phyloP scores from a whole-genome alignment of 2,888 invertebrate species.

The Orthonevra nobilis region DNA sequence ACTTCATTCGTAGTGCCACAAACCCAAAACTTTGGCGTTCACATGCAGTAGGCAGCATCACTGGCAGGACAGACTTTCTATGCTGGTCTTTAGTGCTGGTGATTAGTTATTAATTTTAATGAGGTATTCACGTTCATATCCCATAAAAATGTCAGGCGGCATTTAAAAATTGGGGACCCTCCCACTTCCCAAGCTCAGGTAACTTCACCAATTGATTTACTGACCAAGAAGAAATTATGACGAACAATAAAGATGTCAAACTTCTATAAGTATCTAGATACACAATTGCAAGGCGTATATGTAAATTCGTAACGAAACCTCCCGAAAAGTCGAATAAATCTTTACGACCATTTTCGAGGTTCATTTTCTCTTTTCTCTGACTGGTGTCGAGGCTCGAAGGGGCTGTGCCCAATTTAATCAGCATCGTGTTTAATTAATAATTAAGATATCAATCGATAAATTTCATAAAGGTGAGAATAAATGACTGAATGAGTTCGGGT shows the following conservation, averaged over 20 bases:
- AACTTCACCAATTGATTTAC: constrained; percentile 32
- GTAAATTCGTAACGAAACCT: constrained; percentile 25
- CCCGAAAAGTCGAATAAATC: background rate
- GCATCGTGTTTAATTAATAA: constrained; percentile 47
- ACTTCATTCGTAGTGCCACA: no score
- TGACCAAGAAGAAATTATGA: constrained; percentile 35
- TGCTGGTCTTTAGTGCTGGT: no score
- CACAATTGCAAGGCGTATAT: constrained; percentile 41
- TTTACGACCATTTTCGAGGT: no score
- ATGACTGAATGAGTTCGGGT: background rate
- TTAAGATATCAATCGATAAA: constrained; percentile 47
- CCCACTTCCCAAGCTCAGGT: no score
- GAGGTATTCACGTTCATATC: no score
- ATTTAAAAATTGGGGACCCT: no score
- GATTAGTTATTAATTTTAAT: no score
- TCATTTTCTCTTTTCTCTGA: constrained; percentile 19
- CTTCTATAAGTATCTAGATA: constrained; percentile 23
- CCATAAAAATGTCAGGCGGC: no score
- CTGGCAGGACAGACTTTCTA: no score
- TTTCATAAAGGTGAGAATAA: constrained; percentile 26
- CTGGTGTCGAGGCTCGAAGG: background rate
- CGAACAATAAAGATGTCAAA: constrained; percentile 17
- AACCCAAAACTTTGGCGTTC: no score
- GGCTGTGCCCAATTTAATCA: constrained; percentile 9
- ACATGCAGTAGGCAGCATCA: no score